Conservation (phyloP, 2,113 vertebrate species). For the Cheirogaleus medius region DNA sequence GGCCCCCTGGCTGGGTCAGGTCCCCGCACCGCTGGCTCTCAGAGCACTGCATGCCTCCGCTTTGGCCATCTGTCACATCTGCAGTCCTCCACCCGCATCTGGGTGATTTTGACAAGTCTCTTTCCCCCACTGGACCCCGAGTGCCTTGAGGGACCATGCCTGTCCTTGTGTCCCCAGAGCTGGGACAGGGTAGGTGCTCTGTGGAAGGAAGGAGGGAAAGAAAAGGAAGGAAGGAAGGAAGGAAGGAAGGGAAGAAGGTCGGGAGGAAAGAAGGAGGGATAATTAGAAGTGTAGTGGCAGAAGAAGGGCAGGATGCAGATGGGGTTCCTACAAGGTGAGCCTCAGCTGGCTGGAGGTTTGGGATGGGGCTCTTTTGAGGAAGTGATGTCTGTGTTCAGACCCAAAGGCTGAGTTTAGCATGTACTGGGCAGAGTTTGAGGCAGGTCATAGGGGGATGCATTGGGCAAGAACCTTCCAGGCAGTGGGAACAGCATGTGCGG, state of each 20-base stretch:
- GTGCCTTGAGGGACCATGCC: not conserved
- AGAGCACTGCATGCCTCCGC: not conserved
- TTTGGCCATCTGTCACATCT: not conserved
- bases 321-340: not conserved
- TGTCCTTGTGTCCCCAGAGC: not conserved
- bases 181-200: not conserved
- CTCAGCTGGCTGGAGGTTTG: not conserved
- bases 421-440: not conserved
- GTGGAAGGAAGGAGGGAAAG: not conserved
- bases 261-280: not conserved
- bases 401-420: not conserved
- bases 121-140: not conserved
- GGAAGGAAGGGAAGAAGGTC: no score
- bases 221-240: no score
- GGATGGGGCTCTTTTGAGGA: not conserved
- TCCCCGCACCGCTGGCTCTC: not conserved
- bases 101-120: not conserved
- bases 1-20: not conserved
- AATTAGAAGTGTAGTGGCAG: not conserved
- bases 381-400: not conserved
- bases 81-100: no score
- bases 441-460: not conserved
- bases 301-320: fast-evolving
- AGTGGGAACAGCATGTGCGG: not conserved
- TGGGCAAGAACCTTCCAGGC: not conserved